Base-by-base conservation (phyloP, 2,797 vertebrate species). In the Todus mexicanus region DNA sequence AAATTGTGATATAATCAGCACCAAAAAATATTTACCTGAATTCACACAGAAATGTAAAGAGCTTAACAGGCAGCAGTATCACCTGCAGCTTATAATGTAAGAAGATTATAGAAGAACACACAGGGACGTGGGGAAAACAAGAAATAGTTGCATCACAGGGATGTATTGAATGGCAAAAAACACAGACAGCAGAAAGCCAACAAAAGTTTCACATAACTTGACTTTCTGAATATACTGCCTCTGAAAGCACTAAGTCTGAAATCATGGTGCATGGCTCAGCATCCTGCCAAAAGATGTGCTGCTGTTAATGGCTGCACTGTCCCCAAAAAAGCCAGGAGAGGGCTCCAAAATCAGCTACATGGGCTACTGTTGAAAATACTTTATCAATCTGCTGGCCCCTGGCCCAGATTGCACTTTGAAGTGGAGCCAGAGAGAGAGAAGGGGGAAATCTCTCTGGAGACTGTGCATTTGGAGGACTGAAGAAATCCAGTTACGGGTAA, bases 231-330 rank as follows among this genome's bases (percentile, higher is more conserved):
- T 90, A 93, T 73, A 86, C n/a, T 87, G 35, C 40, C 35, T 94
- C 16, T 16, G 64, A 65, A 76, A 87, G 35, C 82, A 92, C 91
- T 92, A 96, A 95, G 89, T 95, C 94, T 97, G 94, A 97, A 92
- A 94, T 94, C 95, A 95, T 82, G 60, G 80, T 72, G 50, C n/a
- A 8, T 21, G 50, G 89, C 75, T 80, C 66, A 87, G 56, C 84
- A 73, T 29, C 22, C 54, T 94, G 92, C 61, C 94, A 92, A 92
- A 92, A 77, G 42, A 68, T 13, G 50, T 22, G 22, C 5, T 45
- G 47, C 21, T 68, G 26, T 56, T 87, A 93, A 93, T 74, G 68
- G 53, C 65, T 91, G 87, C 64, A 72, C 33, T 83, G 66, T 61
- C 71, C 66, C 33, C 5, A 27, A 42, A 94, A n/a, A 48, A 87